Conservation (phyloP, 2,888 invertebrate genomes). For the Helleia helle region DNA sequence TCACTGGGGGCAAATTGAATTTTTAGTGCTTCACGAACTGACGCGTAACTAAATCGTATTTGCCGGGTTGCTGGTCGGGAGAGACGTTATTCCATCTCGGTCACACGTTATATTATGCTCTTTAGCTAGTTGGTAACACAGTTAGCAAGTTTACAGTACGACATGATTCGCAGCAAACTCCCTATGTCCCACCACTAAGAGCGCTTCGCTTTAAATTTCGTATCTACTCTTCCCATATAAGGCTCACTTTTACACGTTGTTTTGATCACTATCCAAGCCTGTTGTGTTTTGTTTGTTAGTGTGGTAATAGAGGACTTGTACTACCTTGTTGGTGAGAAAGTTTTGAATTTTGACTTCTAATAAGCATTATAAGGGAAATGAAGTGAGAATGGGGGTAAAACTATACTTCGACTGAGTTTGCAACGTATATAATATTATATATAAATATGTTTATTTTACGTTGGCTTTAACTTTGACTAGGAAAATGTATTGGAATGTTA, state of each 20-base stretch:
- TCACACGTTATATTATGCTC: constrained; percentile 45
- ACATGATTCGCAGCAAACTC: constrained; percentile 16
- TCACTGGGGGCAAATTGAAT: constrained; percentile 29
- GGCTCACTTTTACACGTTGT: background rate
- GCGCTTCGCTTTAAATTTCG: background rate
- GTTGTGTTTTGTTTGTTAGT: constrained; percentile 3
- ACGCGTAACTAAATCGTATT: constrained; percentile 16
- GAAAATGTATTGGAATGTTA: too few relatives aligned
- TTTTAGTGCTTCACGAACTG: constrained; percentile 18
- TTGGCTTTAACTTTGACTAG: too few relatives aligned
- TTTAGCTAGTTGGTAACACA: constrained; percentile 43
- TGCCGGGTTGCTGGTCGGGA: constrained; percentile 25
- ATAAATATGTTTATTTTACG: too few relatives aligned
- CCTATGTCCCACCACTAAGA: background rate
- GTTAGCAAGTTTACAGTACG: constrained; percentile 35
- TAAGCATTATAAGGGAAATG: constrained; percentile 21
- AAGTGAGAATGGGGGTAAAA: constrained; percentile 7
- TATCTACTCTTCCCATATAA: background rate
- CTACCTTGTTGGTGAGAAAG: constrained; percentile 15
- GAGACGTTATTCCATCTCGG: constrained; percentile 32
- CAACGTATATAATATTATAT: too few relatives aligned
- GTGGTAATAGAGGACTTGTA: constrained; percentile 6
- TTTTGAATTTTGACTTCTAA: constrained; percentile 19
- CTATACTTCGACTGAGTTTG: too few relatives aligned
- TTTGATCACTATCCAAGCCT: background rate